phyloP scores from a whole-genome alignment of 2,888 invertebrate species.

The Melipona beecheii region DNA sequence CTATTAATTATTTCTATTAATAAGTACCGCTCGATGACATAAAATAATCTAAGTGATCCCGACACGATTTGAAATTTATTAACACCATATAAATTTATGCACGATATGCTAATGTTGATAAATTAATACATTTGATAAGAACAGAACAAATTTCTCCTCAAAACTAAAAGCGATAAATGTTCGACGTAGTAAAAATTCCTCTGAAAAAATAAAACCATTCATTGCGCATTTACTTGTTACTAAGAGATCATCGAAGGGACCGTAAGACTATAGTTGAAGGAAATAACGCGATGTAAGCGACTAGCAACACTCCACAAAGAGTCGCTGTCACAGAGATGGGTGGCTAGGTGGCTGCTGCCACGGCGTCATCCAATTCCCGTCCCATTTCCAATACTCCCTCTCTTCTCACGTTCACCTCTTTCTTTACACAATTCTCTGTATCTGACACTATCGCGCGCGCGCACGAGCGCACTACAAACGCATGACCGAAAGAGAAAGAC shows the following conservation, averaged over 20 bases:
- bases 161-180: constrained; percentile 19
- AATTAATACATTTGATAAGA: constrained; percentile 5
- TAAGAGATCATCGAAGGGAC: constrained; percentile 5
- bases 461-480: constrained; percentile 26
- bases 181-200: constrained; percentile 5
- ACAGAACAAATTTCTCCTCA: neutral
- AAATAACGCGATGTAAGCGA: constrained; percentile 61
- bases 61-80: no score
- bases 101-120: no score
- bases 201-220: neutral
- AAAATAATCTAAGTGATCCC: neutral
- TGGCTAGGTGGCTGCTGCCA: constrained; percentile 79
- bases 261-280: constrained; percentile 16
- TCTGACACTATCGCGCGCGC: constrained; percentile 48
- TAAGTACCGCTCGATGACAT: neutral
- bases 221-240: neutral
- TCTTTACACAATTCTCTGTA: constrained; percentile 61
- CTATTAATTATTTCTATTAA: neutral
- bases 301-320: constrained; percentile 74
- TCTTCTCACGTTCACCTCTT: constrained; percentile 61
- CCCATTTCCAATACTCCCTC: constrained; percentile 68
- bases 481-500: constrained; percentile 13
- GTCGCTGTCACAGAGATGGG: constrained; percentile 78
- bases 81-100: no score
- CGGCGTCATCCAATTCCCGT: constrained; percentile 77